Percentiles rank a stretch among this genome's conserved stretches.
These are phyloP conservation scores for Trachelus troglodyta DNA, from an alignment of 2,888 invertebrate genomes.

Conservation along the genomic window DNA sequence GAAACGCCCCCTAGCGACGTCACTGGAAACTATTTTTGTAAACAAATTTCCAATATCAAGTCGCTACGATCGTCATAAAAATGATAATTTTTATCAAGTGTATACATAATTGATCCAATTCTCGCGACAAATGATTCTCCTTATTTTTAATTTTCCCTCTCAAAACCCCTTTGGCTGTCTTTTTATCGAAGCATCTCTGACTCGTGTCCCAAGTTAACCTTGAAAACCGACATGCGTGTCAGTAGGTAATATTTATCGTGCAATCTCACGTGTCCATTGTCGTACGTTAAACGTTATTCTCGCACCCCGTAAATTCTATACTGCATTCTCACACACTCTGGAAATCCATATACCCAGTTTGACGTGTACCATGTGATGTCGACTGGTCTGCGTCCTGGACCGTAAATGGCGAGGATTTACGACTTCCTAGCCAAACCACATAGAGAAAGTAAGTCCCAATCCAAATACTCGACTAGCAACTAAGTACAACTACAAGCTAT, in stretches of 20 bases:
- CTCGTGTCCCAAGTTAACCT: background rate
- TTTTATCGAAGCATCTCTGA: background rate
- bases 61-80: background rate
- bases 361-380: background rate
- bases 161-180: background rate
- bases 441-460: slow-evolving; percentile 40
- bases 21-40: background rate
- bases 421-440: slow-evolving; percentile 37
- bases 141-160: background rate
- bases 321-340: background rate
- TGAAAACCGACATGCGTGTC: background rate
- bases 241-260: background rate
- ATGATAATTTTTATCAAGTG: background rate
- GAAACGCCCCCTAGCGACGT: background rate
- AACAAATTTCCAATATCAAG: background rate
- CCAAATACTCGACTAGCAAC: background rate
- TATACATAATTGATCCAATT: background rate
- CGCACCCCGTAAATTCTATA: background rate
- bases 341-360: background rate
- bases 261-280: background rate
- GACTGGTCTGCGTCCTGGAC: background rate
- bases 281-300: background rate
- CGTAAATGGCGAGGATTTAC: slow-evolving; percentile 39
- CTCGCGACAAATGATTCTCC: background rate
- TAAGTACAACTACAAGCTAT: background rate